Percentiles rank a stretch among this genome's conserved stretches.
Conservation (phyloP, 2,113 vertebrate species). For the Melanocharis versteri region DNA sequence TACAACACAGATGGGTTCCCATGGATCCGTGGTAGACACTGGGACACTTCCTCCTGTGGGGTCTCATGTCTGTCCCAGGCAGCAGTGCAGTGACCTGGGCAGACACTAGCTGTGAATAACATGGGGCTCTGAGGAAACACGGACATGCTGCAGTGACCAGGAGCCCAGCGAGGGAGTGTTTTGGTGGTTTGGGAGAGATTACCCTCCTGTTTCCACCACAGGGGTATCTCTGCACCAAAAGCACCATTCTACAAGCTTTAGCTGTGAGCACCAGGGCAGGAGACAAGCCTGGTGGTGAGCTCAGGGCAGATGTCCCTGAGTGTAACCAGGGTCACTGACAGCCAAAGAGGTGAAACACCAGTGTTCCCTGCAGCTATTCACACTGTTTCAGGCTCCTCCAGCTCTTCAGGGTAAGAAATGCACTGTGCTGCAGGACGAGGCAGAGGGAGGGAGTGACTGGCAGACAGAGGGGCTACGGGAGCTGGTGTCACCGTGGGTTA, state of each 20-base stretch:
- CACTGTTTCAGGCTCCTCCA: neutral
- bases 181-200: neutral
- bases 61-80: neutral
- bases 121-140: neutral
- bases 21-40: neutral
- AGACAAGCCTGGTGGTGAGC: neutral
- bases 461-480: neutral
- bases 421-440: neutral
- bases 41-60: neutral
- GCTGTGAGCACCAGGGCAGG: neutral
- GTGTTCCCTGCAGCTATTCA: neutral
- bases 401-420: neutral
- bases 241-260: neutral
- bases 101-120: neutral
- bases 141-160: neutral
- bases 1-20: accelerated
- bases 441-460: neutral
- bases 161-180: neutral
- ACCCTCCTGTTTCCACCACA: neutral
- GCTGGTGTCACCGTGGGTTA: neutral
- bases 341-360: neutral
- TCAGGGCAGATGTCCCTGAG: neutral
- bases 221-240: neutral
- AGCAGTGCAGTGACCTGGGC: neutral
- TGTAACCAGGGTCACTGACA: neutral